These are phyloP conservation scores for Seira sanloemensis DNA, from an alignment of 2,888 invertebrate genomes.

Conservation along the genomic window DNA sequence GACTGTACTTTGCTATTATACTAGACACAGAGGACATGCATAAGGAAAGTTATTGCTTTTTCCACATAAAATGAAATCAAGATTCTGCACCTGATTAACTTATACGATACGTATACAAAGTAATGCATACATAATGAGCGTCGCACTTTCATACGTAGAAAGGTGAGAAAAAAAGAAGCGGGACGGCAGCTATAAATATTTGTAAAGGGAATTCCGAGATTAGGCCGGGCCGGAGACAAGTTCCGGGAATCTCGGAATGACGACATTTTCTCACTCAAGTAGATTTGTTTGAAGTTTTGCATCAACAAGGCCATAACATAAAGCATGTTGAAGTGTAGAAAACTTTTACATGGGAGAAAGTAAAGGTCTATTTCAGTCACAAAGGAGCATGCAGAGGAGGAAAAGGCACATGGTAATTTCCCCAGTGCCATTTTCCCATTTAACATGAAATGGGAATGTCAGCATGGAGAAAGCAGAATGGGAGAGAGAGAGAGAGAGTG, in stretches of 20 bases:
- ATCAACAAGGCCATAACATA: neutral
- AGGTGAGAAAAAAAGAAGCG: neutral
- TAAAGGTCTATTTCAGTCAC: too few species aligned
- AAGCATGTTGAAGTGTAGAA: neutral
- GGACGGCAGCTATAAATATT: neutral
- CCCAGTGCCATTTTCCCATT: slow-evolving; percentile 42
- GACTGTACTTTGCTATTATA: neutral
- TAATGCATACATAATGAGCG: neutral
- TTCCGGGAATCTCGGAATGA: neutral
- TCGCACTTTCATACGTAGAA: neutral
- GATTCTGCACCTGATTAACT: neutral
- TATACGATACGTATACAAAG: neutral
- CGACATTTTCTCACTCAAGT: neutral
- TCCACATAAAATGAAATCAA: neutral
- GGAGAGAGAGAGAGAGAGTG: slow-evolving; percentile 16
- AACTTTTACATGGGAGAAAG: too few species aligned
- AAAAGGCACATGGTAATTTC: slow-evolving; percentile 32
- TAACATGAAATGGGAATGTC: slow-evolving; percentile 45
- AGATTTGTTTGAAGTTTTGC: neutral
- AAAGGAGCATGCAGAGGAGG: neutral
- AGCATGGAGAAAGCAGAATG: neutral
- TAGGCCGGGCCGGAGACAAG: neutral
- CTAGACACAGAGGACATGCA: neutral
- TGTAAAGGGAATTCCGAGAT: neutral
- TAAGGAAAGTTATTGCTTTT: neutral